phyloP scores from a whole-genome alignment of 2,888 invertebrate species.

The Philereme transversata region DNA sequence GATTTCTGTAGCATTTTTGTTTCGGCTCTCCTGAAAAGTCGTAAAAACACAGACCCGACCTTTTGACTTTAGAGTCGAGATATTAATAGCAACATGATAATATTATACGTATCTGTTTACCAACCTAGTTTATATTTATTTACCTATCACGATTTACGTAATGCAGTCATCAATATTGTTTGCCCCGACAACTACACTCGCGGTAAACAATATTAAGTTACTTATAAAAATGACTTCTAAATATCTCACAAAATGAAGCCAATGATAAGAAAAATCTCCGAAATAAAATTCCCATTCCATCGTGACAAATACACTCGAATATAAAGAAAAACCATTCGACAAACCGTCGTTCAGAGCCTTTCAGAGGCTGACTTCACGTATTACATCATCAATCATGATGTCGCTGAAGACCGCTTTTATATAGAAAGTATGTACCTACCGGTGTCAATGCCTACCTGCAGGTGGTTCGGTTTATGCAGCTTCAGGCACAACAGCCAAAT shows the following conservation, averaged over 20 bases:
- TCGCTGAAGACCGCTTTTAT: slow-evolving; percentile 8
- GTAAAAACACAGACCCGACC: too few relatives aligned
- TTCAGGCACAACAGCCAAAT: too few relatives aligned
- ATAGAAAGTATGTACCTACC: not conserved
- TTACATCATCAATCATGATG: slow-evolving; percentile 32
- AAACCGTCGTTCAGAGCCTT: slow-evolving; percentile 29
- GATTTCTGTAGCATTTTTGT: too few relatives aligned
- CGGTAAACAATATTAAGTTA: too few relatives aligned
- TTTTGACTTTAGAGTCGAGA: too few relatives aligned
- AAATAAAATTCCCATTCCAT: slow-evolving; percentile 15
- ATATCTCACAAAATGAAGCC: not conserved
- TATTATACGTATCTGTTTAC: too few relatives aligned
- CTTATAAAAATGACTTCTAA: not conserved
- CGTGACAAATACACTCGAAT: slow-evolving; percentile 28
- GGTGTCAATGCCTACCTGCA: not conserved
- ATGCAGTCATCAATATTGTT: too few relatives aligned
- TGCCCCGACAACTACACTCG: too few relatives aligned
- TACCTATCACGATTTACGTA: too few relatives aligned
- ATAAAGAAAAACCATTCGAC: slow-evolving; percentile 21
- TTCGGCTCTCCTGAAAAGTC: too few relatives aligned
- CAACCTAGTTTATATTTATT: too few relatives aligned
- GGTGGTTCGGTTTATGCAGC: not conserved
- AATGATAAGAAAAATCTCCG: slow-evolving; percentile 4
- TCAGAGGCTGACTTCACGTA: slow-evolving; percentile 23
- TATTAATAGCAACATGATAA: too few relatives aligned